Conservation (phyloP, 2,888 invertebrate species). For the Coelogynopora nodosa region DNA sequence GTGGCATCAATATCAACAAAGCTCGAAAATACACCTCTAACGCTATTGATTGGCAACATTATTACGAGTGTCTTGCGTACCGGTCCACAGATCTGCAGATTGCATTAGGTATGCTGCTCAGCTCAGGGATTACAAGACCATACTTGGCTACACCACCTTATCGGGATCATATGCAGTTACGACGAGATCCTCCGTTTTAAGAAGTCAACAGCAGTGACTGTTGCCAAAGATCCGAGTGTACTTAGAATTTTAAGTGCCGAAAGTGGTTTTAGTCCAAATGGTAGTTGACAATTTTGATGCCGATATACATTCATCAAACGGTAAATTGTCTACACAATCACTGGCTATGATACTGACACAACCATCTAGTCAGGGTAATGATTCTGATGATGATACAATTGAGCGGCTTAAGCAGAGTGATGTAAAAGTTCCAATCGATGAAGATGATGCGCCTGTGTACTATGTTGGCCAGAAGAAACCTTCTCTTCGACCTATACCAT, state of each 20-base stretch:
- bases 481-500: no score
- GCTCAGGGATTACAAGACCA: slow-evolving; percentile 20
- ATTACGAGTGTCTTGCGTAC: slow-evolving; percentile 27
- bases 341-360: slow-evolving; percentile 34
- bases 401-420: no score
- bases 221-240: neutral
- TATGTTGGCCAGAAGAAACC: no score
- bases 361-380: no score
- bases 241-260: neutral
- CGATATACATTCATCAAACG: slow-evolving; percentile 30
- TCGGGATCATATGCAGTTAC: slow-evolving; percentile 33
- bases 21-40: slow-evolving; percentile 3
- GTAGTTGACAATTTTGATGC: slow-evolving; percentile 39
- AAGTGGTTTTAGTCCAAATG: slow-evolving; percentile 31
- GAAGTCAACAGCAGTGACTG: neutral
- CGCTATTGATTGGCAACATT: slow-evolving; percentile 20
- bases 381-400: no score
- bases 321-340: slow-evolving; percentile 38
- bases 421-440: no score
- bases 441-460: no score
- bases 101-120: slow-evolving; percentile 33
- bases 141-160: slow-evolving; percentile 22
- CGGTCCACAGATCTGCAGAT: slow-evolving; percentile 35
- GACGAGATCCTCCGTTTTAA: slow-evolving; percentile 37
- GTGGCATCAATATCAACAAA: slow-evolving; percentile 1